These are phyloP conservation scores for Smutsia gigantea DNA, from an alignment of 2,797 vertebrate genomes.

Conservation along the genomic window DNA sequence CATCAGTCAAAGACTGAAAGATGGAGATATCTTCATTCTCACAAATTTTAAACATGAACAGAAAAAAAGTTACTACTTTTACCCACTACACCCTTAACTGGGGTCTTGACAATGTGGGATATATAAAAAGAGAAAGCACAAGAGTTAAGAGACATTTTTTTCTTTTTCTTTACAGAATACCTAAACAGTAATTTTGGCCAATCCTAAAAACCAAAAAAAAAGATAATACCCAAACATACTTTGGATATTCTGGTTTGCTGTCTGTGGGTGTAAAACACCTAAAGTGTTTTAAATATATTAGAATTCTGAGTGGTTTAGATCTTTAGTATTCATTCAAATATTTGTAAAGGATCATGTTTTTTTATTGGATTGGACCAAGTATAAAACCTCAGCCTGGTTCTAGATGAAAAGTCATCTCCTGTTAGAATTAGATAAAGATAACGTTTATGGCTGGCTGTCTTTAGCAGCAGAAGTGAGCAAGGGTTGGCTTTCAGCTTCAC, in stretches of 20 bases:
- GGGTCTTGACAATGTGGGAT: background rate
- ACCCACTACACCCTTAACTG: rapidly evolving
- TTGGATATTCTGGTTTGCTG: background rate
- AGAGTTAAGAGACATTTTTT: background rate
- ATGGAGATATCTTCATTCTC: background rate
- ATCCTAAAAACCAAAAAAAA: background rate
- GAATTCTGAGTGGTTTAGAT: background rate
- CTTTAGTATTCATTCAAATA: background rate
- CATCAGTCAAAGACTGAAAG: background rate
- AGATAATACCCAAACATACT: background rate
- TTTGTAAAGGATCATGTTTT: background rate
- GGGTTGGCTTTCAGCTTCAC: background rate
- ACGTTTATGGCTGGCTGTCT: background rate
- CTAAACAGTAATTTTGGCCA: background rate
- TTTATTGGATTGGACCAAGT: background rate
- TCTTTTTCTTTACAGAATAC: background rate
- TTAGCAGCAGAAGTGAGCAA: background rate
- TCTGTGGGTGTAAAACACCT: background rate
- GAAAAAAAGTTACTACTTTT: background rate
- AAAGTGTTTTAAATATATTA: background rate
- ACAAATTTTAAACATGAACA: background rate
- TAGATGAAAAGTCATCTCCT: background rate
- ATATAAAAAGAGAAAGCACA: background rate
- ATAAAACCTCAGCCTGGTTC: background rate
- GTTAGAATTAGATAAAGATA: background rate